Base-by-base conservation (phyloP, 1,140 invertebrate genomes). In the Lamellibrachia luymesi region DNA sequence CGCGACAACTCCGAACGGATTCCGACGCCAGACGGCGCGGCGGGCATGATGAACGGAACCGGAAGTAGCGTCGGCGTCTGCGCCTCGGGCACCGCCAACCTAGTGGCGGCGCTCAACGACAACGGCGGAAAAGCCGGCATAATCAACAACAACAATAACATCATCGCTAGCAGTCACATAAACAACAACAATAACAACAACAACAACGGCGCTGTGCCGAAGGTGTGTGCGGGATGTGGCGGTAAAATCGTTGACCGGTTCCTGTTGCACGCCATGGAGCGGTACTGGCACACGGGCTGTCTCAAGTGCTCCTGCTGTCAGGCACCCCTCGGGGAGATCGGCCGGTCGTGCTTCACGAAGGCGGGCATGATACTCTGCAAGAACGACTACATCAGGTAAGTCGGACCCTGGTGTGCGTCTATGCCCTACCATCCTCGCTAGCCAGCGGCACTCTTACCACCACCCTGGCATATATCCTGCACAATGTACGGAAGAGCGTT, bases 331-430 rank as follows among this genome's bases (percentile, higher is more conserved):
- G 98, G 98, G 92, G 98, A 98, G 95, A 97, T 98, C 95, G 98
- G 98, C 90, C 97, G 97, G 92, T 98, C 98, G 94, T 98, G 98
- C 97, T 98, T 98, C 96, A 98, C 98, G 95, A 98, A 98, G 97
- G 97, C 97, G 93, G 98, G 98, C 94, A 98, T 98, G 97, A 98
- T 98, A 95, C 97, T 98, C 94, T 98, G 98, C 97, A 98, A 98
- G 97, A 97, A 97, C 96, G 98, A 98, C 96, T 98, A 98, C 96
- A 97, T 98, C 95, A 98, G 98, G 98, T 98, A 97, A 97, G 97
- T 92, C 56, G 51, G 38, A 90, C 89, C 89, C 27, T 1, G 27
- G 27, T 90, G 17, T 90, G 38, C 38, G 0, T 38, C 38, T 38
- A 38, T 38, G 38, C 38, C 38, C 0, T 38, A 38, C 38, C 38